Percentiles rank a stretch among this genome's conserved stretches.
phyloP scores from a whole-genome alignment of 2,797 vertebrate species.

The Epinephelus coioides region DNA sequence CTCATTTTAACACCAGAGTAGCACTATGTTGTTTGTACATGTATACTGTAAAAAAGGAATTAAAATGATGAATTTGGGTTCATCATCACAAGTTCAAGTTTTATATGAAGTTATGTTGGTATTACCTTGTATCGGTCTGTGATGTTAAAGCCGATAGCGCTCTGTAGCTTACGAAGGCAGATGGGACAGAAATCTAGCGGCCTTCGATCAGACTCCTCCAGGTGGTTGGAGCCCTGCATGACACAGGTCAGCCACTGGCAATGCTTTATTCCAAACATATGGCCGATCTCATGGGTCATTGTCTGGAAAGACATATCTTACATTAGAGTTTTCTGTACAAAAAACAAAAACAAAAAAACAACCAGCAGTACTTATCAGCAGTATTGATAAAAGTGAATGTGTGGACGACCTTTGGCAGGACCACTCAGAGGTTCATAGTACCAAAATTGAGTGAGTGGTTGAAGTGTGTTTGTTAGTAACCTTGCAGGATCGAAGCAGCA shows the following conservation, averaged over 20 bases:
- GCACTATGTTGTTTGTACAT: background rate
- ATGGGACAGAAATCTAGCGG: conserved; percentile 84
- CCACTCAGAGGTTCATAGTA: conserved; percentile 17
- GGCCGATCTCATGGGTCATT: conserved; percentile 85
- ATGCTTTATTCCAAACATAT: conserved; percentile 84
- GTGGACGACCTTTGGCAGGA: background rate
- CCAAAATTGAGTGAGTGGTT: background rate
- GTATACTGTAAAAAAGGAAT: background rate
- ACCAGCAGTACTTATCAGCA: background rate
- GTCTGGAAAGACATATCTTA: conserved; percentile 73
- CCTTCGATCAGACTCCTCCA: conserved; percentile 83
- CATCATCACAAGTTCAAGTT: background rate
- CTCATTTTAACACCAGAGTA: background rate
- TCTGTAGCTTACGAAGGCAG: conserved; percentile 83
- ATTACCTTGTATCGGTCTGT: conserved; percentile 76
- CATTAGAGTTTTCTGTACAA: background rate
- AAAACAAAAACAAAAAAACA: background rate
- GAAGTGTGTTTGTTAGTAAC: conserved; percentile 55
- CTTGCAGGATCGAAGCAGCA: conserved; percentile 88
- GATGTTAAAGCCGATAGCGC: conserved; percentile 77
- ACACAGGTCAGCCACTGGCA: conserved; percentile 87
- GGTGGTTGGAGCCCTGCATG: conserved; percentile 89
- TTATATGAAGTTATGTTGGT: background rate
- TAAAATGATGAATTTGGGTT: background rate
- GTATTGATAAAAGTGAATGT: conserved; percentile 5